Evolutionary conservation across 2,797 vertebrate species (phyloP), one percentile per base, ranked within the genome.

Genomic region (Parambassis ranga): DNA sequence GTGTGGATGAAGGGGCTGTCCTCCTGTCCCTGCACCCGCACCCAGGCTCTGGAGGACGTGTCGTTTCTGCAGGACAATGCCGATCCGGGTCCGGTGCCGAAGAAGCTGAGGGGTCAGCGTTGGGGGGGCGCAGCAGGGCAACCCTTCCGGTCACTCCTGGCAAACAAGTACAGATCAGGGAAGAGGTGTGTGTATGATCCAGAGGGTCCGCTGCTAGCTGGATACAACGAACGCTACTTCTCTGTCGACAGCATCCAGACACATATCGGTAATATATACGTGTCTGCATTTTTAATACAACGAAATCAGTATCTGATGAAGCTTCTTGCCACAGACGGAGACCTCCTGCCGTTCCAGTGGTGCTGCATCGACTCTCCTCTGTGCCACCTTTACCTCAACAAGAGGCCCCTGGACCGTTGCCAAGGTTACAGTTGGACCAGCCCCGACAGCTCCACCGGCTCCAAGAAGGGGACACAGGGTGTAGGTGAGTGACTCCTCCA

Each of bases 281-380:
- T n/a, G n/a, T n/a, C n/a, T n/a, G n/a, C n/a, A n/a, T n/a, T n/a
- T n/a, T n/a, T n/a, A n/a, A n/a, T n/a, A n/a, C n/a, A n/a, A n/a
- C n/a, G n/a, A n/a, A n/a, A n/a, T n/a, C 8, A 15, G 4, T 13
- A 35, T 42, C 11, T 26, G 3, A 52, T 49, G 2, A 27, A 43
- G 23, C 13, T 0, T 61, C 13, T 75, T 43, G 71, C 28, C 55
- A 10, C 61, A 95, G 94, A 93, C 67, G 86, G 84, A 30, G 93
- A 95, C 55, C 87, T 95, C 15, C 75, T 93, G 58, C 93, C 94
- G 0, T 95, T 94, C 71, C 90, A 93, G 64, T 94, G 93, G 93
- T 95, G 94, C 47, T 95, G 94, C 51, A 63, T 90, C 3, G 82
- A 91, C 33, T 92, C 93, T 36, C 51, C 90, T 6, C 64, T 92